phyloP scores from a whole-genome alignment of 2,113 vertebrate species.

The Sapayoa aenigma region DNA sequence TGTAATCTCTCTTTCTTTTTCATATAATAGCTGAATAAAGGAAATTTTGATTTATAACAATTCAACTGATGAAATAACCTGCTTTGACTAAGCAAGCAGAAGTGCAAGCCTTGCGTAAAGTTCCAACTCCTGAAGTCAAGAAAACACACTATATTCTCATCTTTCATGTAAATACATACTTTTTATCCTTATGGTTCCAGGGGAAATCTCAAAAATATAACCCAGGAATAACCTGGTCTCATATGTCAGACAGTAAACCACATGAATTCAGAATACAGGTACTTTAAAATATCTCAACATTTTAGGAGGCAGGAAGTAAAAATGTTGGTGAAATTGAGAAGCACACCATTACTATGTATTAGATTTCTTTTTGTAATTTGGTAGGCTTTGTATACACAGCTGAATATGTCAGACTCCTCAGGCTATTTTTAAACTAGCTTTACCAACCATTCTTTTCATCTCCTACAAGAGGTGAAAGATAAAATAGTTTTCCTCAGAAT shows the following conservation, averaged over 20 bases:
- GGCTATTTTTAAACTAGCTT: not conserved
- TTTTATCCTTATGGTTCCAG: conserved; percentile 19
- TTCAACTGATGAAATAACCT: not conserved
- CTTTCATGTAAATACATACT: conserved; percentile 24
- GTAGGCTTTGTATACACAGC: not conserved
- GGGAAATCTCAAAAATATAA: conserved; percentile 38
- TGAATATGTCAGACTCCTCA: not conserved
- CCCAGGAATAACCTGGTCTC: conserved; percentile 28
- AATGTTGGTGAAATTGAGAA: not conserved
- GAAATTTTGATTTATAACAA: not conserved
- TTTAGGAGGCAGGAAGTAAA: conserved; percentile 9
- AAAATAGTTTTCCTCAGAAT: not conserved
- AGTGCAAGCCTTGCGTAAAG: not conserved
- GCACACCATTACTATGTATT: not conserved
- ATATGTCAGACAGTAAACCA: not conserved
- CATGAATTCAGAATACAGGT: not conserved
- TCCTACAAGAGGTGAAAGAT: not conserved
- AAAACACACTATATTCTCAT: not conserved
- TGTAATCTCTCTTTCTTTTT: not conserved
- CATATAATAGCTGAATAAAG: not conserved
- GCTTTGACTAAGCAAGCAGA: not conserved
- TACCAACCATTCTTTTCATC: not conserved
- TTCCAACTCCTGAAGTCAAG: not conserved
- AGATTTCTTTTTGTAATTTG: not conserved
- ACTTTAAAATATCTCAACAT: not conserved